Base-by-base conservation (phyloP, 2,113 vertebrate genomes). In the Rhodinocichla rosea region DNA sequence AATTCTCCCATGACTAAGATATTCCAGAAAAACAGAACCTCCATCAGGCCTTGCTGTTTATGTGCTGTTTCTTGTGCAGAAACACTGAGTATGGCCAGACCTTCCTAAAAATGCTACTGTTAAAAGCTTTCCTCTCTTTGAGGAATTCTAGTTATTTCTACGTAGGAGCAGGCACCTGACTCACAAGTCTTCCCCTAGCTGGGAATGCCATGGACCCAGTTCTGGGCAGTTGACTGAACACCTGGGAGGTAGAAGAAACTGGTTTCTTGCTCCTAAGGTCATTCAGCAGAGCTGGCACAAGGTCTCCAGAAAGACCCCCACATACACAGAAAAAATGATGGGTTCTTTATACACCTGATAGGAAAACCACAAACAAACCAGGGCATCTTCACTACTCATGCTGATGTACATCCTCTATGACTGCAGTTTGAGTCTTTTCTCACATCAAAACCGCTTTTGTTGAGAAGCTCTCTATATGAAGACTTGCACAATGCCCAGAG, bases 101-200 rank as follows among this genome's bases (percentile, higher is more conserved):
- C 47, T 70, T 83, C 45, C 21, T 62, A 39, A 68, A 93, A 93
- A 81, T 42, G 23, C 14, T 62, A 15, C 74, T 30, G 32, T 52
- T 80, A 39, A 67, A 89, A 80, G 47, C 20, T 67, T 86, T 89
- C 64, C 50, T 88, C 42, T 78, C 59, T 87, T 75, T 53, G 13
- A 95, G 62, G 73, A 95, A 89, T 95, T 95, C 45, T 74, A 82
- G 40, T 81, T 89, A 84, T 84, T 94, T 92, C 86, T 75, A 83
- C 21, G 50, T 3, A 55, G 16, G 4, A 49, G 10, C 23, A 87
- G 92, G 75, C 22, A 83, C 33, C 33, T 49, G 63, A 92, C n/a
- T 74, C 20, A 37, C 10, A 50, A 75, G 45, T 53, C 47, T 57
- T 62, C 24, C 13, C 56, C 77, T 42, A 32, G 40, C 39, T 64